Conservation (phyloP, 2,888 invertebrate genomes). For the Cephus sareptanus region DNA sequence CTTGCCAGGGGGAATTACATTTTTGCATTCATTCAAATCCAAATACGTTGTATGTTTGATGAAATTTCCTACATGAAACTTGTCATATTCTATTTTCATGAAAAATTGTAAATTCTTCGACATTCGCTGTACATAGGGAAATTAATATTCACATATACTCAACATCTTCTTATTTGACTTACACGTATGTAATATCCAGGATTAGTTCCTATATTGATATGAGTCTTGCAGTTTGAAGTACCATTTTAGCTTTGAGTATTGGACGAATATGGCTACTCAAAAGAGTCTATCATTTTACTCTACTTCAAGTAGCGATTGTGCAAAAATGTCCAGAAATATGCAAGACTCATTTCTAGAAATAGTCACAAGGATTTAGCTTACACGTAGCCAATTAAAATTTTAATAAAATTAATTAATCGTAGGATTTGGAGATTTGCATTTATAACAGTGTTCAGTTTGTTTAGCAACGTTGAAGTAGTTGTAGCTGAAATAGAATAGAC, state of each 20-base stretch:
- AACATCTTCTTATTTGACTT: too few species aligned
- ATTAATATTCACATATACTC: too few species aligned
- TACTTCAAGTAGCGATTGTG: neutral
- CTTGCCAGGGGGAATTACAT: too few species aligned
- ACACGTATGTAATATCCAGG: neutral
- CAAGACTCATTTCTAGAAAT: neutral
- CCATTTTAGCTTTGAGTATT: neutral
- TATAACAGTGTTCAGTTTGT: neutral
- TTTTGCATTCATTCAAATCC: too few species aligned
- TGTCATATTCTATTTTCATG: too few species aligned
- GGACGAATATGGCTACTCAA: neutral
- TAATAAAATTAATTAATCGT: neutral
- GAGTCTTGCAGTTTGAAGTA: neutral
- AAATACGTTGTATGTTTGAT: too few species aligned
- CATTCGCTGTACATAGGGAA: too few species aligned
- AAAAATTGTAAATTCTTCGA: too few species aligned
- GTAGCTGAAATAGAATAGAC: too few species aligned
- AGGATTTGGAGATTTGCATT: neutral
- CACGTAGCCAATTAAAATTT: neutral
- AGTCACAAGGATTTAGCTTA: neutral
- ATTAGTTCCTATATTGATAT: neutral
- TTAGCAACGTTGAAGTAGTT: neutral
- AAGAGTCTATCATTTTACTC: neutral
- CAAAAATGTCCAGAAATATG: neutral
- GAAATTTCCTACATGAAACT: too few species aligned